Evolutionary conservation across 2,113 vertebrate genomes (phyloP).

Genomic region (Grammomys surdaster): DNA sequence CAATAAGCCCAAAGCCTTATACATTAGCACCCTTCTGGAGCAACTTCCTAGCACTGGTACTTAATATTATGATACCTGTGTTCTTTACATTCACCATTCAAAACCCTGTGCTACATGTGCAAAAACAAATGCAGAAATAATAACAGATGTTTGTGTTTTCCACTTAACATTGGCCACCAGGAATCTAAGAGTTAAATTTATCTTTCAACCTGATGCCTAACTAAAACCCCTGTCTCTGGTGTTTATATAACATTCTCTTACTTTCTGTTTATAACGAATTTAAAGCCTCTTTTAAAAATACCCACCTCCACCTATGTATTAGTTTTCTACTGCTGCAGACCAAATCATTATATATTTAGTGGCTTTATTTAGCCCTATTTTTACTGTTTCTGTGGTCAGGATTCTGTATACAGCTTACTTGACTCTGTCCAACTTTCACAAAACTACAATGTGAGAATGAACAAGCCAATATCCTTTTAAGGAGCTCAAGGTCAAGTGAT

Average conservation of each 20-base stretch:
- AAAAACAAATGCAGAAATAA: not conserved
- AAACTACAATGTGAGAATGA: not conserved
- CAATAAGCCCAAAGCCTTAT: not conserved
- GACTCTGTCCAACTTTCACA: not conserved
- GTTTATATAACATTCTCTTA: constrained; percentile 15
- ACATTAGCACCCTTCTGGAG: not conserved
- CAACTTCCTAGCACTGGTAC: not conserved
- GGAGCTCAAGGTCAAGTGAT: not conserved
- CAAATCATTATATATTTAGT: not conserved
- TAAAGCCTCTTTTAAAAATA: not conserved
- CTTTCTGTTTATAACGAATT: not conserved
- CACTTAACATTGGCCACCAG: not conserved
- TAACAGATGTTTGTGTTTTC: not conserved
- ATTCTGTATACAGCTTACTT: not conserved
- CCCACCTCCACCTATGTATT: not conserved
- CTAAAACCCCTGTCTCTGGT: not conserved
- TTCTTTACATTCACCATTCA: not conserved
- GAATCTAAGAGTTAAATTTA: constrained; percentile 31
- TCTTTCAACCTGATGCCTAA: not conserved
- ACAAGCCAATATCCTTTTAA: not conserved
- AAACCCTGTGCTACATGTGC: not conserved
- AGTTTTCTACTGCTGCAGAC: constrained; percentile 5
- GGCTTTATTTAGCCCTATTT: not conserved
- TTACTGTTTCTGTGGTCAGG: not conserved
- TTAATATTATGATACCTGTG: not conserved